A percentile compares a stretch with the other conserved stretches of the same genome.
phyloP scores from a whole-genome alignment of 1,140 invertebrate species.

The Plutomurus gul region DNA sequence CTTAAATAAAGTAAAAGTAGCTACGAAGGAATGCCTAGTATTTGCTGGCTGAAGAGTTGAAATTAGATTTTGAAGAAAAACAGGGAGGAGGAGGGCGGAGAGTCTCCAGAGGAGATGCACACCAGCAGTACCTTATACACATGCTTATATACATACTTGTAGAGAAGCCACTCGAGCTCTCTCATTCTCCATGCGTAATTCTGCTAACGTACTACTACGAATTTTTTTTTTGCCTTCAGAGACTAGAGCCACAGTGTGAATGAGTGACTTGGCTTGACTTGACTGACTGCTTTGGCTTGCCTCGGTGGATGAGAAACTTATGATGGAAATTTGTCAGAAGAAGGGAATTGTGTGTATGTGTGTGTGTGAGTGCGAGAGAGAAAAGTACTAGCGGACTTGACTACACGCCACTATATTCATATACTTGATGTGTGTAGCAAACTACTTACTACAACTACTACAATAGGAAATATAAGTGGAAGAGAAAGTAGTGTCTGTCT shows the following conservation, averaged over 20 bases:
- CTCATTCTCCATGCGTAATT: too few species aligned
- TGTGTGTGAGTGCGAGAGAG: not conserved
- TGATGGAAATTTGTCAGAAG: slow-evolving; percentile 28
- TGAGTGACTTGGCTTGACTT: slow-evolving; percentile 28
- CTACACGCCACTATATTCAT: too few species aligned
- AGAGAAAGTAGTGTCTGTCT: too few species aligned
- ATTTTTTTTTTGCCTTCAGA: not conserved
- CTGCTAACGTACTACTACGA: too few species aligned
- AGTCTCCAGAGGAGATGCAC: slow-evolving; percentile 11
- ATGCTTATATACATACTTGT: too few species aligned
- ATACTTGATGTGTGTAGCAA: too few species aligned
- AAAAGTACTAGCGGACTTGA: not conserved
- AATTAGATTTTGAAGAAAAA: slow-evolving; percentile 24
- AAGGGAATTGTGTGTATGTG: not conserved
- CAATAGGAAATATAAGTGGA: too few species aligned
- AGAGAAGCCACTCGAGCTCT: too few species aligned
- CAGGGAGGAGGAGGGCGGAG: not conserved
- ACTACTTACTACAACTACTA: too few species aligned
- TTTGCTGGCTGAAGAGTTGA: slow-evolving; percentile 20
- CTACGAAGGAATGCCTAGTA: not conserved
- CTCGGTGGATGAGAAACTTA: slow-evolving; percentile 18
- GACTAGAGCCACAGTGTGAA: not conserved
- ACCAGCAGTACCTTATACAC: too few species aligned
- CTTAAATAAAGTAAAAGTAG: slow-evolving; percentile 26
- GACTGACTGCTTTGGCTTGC: slow-evolving; percentile 24